Conservation (phyloP, 2,888 invertebrate genomes). For the Scrobipalpa atriplicella region DNA sequence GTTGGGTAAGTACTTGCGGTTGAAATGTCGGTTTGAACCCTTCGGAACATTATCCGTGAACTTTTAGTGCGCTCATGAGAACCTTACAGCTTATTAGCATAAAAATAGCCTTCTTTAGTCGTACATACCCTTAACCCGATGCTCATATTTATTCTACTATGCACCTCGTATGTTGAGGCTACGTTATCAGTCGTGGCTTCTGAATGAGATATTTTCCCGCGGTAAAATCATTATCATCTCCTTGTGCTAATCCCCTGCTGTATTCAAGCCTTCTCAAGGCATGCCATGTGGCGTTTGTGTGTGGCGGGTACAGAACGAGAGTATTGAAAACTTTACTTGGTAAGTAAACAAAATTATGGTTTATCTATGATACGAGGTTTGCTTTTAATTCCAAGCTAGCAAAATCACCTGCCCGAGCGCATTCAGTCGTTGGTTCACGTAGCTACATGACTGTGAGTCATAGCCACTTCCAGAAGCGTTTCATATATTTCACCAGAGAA, state of each 20-base stretch:
- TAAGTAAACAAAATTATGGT: no score
- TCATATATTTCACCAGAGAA: slow-evolving; percentile 11
- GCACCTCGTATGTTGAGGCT: not conserved
- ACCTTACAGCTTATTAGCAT: slow-evolving; percentile 28
- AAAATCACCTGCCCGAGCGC: not conserved
- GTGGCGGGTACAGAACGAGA: no score
- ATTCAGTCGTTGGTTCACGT: slow-evolving; percentile 1
- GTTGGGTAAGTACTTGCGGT: not conserved
- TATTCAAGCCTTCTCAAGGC: no score
- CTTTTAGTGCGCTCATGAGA: slow-evolving; percentile 26
- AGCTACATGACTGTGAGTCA: slow-evolving; percentile 16
- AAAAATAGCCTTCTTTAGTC: slow-evolving; percentile 27
- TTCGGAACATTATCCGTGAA: slow-evolving; percentile 23
- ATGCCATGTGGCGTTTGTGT: no score
- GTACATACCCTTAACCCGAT: slow-evolving; percentile 13
- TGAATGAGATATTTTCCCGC: no score
- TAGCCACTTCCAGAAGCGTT: slow-evolving; percentile 13
- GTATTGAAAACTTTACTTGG: no score
- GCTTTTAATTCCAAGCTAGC: not conserved
- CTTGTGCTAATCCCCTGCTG: no score
- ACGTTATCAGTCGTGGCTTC: not conserved
- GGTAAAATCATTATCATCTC: no score
- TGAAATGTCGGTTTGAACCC: slow-evolving; percentile 12
- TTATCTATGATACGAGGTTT: not conserved
- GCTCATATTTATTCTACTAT: slow-evolving; percentile 10